A percentile compares a stretch with the other conserved stretches of the same genome.
Evolutionary conservation across 2,888 invertebrate genomes (phyloP).

Genomic region (Sesia apiformis): DNA sequence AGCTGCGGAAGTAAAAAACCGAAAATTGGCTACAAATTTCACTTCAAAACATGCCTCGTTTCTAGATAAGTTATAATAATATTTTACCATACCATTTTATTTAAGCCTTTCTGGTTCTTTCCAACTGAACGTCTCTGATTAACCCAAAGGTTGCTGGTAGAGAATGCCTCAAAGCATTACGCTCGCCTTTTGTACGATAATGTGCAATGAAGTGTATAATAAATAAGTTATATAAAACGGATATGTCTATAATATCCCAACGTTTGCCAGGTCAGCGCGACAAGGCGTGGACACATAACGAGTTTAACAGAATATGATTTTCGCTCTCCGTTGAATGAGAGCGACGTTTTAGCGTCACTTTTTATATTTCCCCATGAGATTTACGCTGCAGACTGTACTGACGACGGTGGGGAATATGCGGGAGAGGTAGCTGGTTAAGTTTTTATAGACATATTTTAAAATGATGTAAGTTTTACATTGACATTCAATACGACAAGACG

Average conservation of each 20-base stretch:
- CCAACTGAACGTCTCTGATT: no score
- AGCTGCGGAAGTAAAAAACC: not conserved
- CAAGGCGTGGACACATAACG: conserved; percentile 67
- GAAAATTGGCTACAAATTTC: not conserved
- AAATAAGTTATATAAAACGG: not conserved
- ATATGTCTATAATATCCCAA: conserved; percentile 28
- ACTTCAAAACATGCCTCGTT: no score
- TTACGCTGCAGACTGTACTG: conserved; percentile 46
- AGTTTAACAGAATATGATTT: conserved; percentile 74
- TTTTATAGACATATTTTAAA: no score
- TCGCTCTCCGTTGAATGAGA: conserved; percentile 48
- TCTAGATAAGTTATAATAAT: not conserved
- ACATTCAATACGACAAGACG: no score
- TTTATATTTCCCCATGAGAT: conserved; percentile 46
- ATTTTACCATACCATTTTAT: no score
- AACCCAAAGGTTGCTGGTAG: no score
- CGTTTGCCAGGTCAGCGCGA: conserved; percentile 64
- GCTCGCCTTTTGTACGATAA: no score
- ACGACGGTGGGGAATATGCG: conserved; percentile 31
- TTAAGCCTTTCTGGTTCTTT: no score
- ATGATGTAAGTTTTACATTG: no score
- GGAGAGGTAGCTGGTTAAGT: conserved; percentile 18
- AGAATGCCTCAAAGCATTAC: no score
- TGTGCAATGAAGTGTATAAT: no score
- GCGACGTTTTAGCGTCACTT: conserved; percentile 65